Evolutionary conservation across 2,797 vertebrate species (phyloP).

Genomic region (Rhynchonycteris naso): DNA sequence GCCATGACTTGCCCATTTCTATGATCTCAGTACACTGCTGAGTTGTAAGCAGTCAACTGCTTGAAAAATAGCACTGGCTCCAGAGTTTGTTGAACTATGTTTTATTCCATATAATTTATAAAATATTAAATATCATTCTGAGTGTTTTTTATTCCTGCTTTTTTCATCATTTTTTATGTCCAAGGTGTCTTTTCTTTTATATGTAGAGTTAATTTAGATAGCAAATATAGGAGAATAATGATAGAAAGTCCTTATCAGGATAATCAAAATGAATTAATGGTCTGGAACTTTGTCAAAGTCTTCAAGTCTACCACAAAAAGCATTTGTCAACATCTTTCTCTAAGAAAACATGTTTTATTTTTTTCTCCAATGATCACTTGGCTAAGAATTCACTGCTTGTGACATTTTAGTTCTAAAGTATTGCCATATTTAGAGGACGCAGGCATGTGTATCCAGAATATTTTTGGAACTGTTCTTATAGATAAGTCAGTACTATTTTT

Average conservation of each 20-base stretch:
- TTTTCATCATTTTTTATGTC: neutral
- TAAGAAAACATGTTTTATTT: neutral
- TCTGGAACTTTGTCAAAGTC: neutral
- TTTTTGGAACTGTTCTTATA: neutral
- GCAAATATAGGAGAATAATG: neutral
- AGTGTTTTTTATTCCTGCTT: neutral
- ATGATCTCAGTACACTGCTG: neutral
- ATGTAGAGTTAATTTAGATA: neutral
- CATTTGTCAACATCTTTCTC: conserved; percentile 2
- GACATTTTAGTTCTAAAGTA: neutral
- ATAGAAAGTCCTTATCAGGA: neutral
- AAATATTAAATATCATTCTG: neutral
- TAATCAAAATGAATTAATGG: neutral
- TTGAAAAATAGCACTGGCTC: neutral
- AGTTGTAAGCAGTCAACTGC: neutral
- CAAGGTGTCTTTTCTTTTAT: neutral
- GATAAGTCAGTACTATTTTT: neutral
- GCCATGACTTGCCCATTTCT: neutral
- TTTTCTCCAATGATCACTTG: neutral
- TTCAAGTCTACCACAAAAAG: neutral
- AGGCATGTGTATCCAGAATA: neutral
- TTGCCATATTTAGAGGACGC: neutral
- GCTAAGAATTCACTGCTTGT: neutral
- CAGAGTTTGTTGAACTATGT: neutral
- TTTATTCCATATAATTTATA: neutral